A percentile compares a stretch with the other conserved stretches of the same genome.
Evolutionary conservation across 2,888 invertebrate species (phyloP).

Genomic region (Adineta ricciae): DNA sequence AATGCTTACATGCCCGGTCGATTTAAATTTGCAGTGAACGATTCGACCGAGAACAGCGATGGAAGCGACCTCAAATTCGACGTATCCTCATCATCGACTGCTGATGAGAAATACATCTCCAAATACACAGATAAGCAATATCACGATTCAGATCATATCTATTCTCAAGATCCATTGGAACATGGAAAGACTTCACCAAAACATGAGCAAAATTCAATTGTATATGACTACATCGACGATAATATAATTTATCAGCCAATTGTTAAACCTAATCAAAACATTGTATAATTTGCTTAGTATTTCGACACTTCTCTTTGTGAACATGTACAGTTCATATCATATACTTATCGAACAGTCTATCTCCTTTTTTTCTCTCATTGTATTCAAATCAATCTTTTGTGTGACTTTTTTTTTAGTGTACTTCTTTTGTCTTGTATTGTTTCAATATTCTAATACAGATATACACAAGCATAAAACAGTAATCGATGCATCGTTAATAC

Average conservation of each 20-base stretch:
- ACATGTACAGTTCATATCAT: no score
- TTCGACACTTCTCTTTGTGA: no score
- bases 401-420: no score
- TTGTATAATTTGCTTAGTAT: neutral
- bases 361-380: no score
- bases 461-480: no score
- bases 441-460: no score
- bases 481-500: no score
- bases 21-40: neutral
- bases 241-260: neutral
- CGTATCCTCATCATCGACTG: neutral
- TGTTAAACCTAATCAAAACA: neutral
- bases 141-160: neutral
- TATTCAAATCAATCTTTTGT: no score
- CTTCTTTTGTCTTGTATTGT: no score
- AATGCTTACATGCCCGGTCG: neutral
- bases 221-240: neutral
- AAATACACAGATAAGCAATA: no score
- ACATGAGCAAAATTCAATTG: neutral
- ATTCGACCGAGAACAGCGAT: neutral
- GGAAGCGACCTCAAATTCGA: neutral
- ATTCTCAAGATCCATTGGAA: neutral
- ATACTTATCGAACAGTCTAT: no score
- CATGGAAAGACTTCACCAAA: neutral
- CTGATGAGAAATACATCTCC: no score